A percentile compares a stretch with the other conserved stretches of the same genome.
Evolutionary conservation across 2,113 vertebrate species (phyloP).

Genomic region (Aleadryas rufinucha): DNA sequence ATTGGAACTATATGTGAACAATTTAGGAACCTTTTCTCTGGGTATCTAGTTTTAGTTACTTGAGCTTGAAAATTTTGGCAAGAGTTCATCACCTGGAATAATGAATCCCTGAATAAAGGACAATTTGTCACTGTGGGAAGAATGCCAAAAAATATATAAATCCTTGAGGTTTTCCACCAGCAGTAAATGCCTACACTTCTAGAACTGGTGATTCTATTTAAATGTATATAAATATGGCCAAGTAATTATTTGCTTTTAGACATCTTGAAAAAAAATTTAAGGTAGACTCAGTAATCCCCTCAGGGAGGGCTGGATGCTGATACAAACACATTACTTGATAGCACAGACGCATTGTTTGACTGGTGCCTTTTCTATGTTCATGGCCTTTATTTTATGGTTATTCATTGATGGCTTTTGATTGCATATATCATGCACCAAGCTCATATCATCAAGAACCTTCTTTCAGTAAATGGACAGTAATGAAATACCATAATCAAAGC

Average conservation of each 20-base stretch:
- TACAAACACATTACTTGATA: not conserved
- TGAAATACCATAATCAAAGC: not conserved
- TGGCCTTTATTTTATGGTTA: not conserved
- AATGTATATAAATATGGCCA: not conserved
- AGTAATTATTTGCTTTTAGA: not conserved
- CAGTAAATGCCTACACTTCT: not conserved
- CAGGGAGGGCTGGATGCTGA: not conserved
- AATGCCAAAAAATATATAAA: not conserved
- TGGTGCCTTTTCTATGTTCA: not conserved
- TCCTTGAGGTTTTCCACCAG: not conserved
- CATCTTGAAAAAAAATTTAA: not conserved
- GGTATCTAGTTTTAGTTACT: not conserved
- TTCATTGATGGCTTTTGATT: not conserved
- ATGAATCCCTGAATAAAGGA: slow-evolving; percentile 1
- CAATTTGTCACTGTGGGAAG: not conserved
- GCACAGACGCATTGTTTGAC: not conserved
- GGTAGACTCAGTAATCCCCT: not conserved
- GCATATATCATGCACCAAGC: not conserved
- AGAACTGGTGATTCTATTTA: not conserved
- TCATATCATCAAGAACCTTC: not conserved
- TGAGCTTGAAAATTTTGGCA: slow-evolving; percentile 17
- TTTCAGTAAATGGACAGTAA: not conserved
- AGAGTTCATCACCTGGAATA: slow-evolving; percentile 24
- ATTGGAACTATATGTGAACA: not conserved
- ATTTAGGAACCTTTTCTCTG: not conserved